Base-by-base conservation (phyloP, 2,113 vertebrate genomes). In the Grammomys dolichurus region DNA sequence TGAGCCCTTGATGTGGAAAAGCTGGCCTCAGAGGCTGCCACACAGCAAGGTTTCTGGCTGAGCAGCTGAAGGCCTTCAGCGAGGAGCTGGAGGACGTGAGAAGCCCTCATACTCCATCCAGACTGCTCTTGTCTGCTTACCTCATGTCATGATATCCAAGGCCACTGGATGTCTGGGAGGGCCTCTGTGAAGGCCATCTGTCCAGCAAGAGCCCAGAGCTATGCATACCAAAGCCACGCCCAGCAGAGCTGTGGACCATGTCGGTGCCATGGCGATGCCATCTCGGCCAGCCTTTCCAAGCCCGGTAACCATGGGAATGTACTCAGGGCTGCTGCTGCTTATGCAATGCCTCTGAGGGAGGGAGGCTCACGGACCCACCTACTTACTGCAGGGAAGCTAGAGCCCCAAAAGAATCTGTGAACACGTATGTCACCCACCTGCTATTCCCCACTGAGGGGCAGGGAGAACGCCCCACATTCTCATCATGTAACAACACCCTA, bases 241-340 rank as follows among this genome's bases (percentile, higher is more conserved):
- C 63, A 88, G 36, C 63, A 54, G 54, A 92, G 70, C 70, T 54
- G 1, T 8, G 56, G 70, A 72, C 86, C 91, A 60, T 6, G 1
- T 22, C 0, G 65, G 91, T 94, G 86, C 94, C 96, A 94, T 94
- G 91, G 96, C 17, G 3, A 97, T 96, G 93, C 97, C 96, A 96
- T 78, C 46, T 9, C 60, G 4, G 63, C 93, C 93, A 91, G 93
- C 89, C 91, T 91, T 75, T 91, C 91, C 89, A 89, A 82, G 92
- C 84, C 67, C 60, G 1, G 95, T 95, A 87, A 98, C 97, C 95
- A 97, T 93, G 96, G 97, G 96, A 93, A 96, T 96, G 95, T 58
- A 65, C 1, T 0, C 56, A 9, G 69, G n/a, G 75, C 95, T 80
- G 78, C 11, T 0, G 56, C 84, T 90, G 78, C 95, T 97, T 92